Base-by-base conservation (phyloP, 35 echinoderm and acorn worm genomes). In the Lytechinus variegatus region DNA sequence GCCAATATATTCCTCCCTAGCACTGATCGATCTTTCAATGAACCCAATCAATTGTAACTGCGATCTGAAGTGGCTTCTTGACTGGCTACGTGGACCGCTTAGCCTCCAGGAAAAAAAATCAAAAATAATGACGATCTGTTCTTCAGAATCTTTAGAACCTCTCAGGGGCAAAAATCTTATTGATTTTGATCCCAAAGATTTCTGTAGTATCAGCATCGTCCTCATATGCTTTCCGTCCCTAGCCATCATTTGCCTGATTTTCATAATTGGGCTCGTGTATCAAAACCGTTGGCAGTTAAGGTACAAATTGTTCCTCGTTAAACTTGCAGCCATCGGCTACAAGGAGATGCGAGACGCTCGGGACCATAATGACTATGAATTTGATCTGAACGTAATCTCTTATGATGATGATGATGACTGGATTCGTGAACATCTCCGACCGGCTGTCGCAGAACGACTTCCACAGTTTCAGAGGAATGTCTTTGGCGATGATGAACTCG, bases 381-480 rank as follows among this genome's bases (percentile, higher is more conserved):
- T 52, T 29, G 88, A 90, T 33, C 6, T 90, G 29, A 52, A 54
- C 9, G 27, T 90, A 16, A 54, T 90, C 10, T 52, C 12, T 54
- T 54, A 90, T 9, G 88, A 90, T 29, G 88, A 90, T 12, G 88
- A 90, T 28, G 88, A 90, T 21, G 88, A 44, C 9, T 90, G 88
- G 88, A 90, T 54, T 44, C 29, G 52, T 12, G 88, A 90, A 24
- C 28, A 52, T 4, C 52, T 90, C n/a, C 88, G 88, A 90, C 88
- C 29, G 16, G 88, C 29, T 90, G 28, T 90, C 10, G 88, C 16
- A 90, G 88, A 90, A 54, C 28, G 16, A 10, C 88, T 90, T 12
- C 88, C 88, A 0, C 88, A 90, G 52, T 90, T 90, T 27, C 28
- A 54, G 29, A 19, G 88, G 52, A 44, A 14, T 29, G 88, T 54